Percentiles rank a stretch among this genome's conserved stretches.
Evolutionary conservation across 2,797 vertebrate genomes (phyloP).

Genomic region (Eulemur coronatus): DNA sequence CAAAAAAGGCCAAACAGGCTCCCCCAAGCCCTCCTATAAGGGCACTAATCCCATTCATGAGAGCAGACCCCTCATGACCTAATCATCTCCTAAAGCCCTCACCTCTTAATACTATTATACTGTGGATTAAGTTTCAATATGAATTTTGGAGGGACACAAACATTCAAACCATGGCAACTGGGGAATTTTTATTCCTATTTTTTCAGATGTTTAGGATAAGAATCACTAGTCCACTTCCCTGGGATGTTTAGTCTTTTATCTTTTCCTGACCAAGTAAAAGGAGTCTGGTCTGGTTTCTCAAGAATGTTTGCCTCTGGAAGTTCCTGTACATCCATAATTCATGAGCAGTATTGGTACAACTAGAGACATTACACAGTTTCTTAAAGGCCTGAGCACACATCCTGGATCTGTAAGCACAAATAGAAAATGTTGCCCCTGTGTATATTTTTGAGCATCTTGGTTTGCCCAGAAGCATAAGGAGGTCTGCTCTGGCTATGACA

Average conservation of each 20-base stretch:
- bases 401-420: neutral
- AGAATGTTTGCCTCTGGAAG: neutral
- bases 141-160: neutral
- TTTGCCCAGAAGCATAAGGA: neutral
- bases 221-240: neutral
- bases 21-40: neutral
- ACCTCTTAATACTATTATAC: neutral
- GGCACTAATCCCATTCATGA: neutral
- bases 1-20: neutral
- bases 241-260: neutral
- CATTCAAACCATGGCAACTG: neutral
- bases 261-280: slow-evolving; percentile 17
- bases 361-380: neutral
- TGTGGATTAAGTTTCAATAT: neutral
- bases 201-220: neutral
- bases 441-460: neutral
- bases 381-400: neutral
- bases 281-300: neutral
- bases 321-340: neutral
- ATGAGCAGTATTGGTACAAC: neutral
- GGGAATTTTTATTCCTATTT: neutral
- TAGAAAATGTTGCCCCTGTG: neutral
- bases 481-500: neutral
- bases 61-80: neutral
- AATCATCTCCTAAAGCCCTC: neutral